Evolutionary conservation across 2,888 invertebrate genomes (phyloP), one percentile per base, ranked within the genome.

Genomic region (Cremastinae sp.): DNA sequence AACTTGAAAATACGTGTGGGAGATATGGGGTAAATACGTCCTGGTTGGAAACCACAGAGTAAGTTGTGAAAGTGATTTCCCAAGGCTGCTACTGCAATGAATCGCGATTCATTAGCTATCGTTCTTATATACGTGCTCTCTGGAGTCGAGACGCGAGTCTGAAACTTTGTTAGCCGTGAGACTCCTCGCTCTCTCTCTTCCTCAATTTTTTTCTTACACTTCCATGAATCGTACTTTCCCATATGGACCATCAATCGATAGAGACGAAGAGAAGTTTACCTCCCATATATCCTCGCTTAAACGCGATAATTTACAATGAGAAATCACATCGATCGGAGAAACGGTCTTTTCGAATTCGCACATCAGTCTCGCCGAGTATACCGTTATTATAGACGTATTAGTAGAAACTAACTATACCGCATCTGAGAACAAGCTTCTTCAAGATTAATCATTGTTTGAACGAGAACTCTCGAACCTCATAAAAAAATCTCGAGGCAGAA

Each of bases 81-180:
- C 35, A 39, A 58, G 37, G 72, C 58, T 58, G 49, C 56, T 51
- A 28, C 53, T 20, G 61, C 76, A 61, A 76, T 76, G 76, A 76
- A 76, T 76, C 64, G 68, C 73, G 70, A 75, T 78, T 75, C 74
- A 78, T 79, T 75, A 75, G 71, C 70, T 53, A 64, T 74, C 71
- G 66, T 74, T 74, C 70, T 71, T 78, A 51, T n/a, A n/a, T 69
- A 77, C 77, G 77, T 74, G 77, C 58, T 47, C 58, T n/a, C 59
- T 14, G 14, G 55, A 47, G 28, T 28, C 64, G 39, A 51, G 22
- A 58, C 45, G 39, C 45, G 45, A 35, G 55, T 9, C 45, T 45
- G 37, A 68, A 74, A 74, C 74, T 77, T 78, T 61, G 37, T 45
- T 58, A n/a, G 35, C 22, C 20, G 41, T 49, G 12, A 53, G 58